These are phyloP conservation scores for Drosophila silvestris DNA, from an alignment of 2,888 invertebrate species.

Conservation along the genomic window DNA sequence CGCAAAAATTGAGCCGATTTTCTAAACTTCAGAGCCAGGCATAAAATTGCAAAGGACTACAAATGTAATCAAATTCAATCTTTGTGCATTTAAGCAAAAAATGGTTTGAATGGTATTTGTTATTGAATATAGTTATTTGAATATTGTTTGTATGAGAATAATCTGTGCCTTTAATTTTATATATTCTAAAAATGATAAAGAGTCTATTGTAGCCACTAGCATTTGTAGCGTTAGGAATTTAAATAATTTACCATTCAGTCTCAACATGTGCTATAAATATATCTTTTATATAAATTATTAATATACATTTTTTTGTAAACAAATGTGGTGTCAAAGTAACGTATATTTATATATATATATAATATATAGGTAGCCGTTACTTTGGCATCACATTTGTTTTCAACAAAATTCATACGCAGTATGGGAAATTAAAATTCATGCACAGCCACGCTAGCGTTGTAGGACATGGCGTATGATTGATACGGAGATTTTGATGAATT, in stretches of 20 bases:
- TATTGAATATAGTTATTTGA: too few species aligned
- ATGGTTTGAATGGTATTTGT: not conserved
- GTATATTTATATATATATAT: not conserved
- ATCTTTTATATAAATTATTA: too few species aligned
- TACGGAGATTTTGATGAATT: constrained; percentile 38
- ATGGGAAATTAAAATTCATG: constrained; percentile 21
- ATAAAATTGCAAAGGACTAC: not conserved
- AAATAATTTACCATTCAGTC: not conserved
- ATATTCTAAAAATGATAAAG: not conserved
- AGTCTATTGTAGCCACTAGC: too few species aligned
- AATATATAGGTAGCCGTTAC: not conserved
- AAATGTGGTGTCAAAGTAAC: not conserved
- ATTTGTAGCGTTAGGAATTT: not conserved
- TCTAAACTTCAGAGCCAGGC: not conserved
- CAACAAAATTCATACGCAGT: constrained; percentile 6
- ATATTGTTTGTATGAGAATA: too few species aligned
- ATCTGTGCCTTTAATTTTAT: not conserved
- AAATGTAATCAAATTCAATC: not conserved
- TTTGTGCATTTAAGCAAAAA: too few species aligned
- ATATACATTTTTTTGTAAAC: not conserved
- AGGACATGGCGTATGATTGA: constrained; percentile 69
- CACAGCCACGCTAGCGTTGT: constrained; percentile 5
- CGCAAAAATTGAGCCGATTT: not conserved
- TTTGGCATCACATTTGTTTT: not conserved
- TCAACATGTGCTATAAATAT: not conserved